Evolutionary conservation across 2,888 invertebrate species (phyloP), one percentile per base, ranked within the genome.

Genomic region (Drosophila diplacantha): DNA sequence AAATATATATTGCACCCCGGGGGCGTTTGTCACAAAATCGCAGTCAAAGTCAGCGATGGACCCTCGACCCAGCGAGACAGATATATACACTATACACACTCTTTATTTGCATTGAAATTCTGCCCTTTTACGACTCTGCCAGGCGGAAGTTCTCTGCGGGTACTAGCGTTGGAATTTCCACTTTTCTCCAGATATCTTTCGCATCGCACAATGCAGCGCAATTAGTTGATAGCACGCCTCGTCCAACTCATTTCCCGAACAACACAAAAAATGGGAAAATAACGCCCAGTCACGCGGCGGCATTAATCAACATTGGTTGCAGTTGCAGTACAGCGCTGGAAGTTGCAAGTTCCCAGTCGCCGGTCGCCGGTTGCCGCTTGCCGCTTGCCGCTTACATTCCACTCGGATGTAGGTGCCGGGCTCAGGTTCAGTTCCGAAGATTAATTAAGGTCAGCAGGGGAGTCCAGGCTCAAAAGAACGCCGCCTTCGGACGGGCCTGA

Each of bases 291-390:
- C 77, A 78, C 72, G 77, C 80, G 69, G 82, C 72, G 37, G 46
- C 77, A 78, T 80, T 80, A 80, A 82, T 78, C 77, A 81, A 54
- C 61, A 77, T 82, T 74, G 81, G 81, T 57, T 66, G 62, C 83
- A 79, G 81, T 59, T 66, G 59, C 81, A 75, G 24, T 69, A 54
- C 60, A 14, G 43, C 29, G 37, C 18, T 32, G 50, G 22, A 50
- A 34, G 34, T 51, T 44, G 43, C 37, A 38, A 31, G 58, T 59
- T 46, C 26, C 54, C 34, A 18, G 37, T 32, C 34, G 34, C 32
- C 31, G 2, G 58, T 18, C 9, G 24, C 39, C n/a, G 20, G 41
- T 39, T 34, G 39, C 43, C 34, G 14, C 38, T 41, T 37, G n/a
- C n/a, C n/a, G n/a, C n/a, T n/a, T n/a, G n/a, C n/a, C 34, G 14